These are phyloP conservation scores for Luehdorfia chinensis DNA, from an alignment of 1,140 invertebrate species.

Conservation along the genomic window DNA sequence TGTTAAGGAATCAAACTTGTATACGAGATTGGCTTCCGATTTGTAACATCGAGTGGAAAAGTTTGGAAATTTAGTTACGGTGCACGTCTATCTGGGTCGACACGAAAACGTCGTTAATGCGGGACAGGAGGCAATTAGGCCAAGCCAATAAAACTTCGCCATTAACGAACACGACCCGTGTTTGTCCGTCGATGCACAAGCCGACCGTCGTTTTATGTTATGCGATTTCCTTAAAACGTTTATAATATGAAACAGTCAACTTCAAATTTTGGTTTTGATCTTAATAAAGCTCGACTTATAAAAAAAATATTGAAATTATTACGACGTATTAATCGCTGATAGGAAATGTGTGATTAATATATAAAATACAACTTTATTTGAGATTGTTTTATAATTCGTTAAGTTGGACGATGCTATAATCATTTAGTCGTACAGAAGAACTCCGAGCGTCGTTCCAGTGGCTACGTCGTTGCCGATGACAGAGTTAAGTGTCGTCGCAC, in stretches of 20 bases:
- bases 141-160: constrained; percentile 61
- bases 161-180: constrained; percentile 47
- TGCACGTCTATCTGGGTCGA: constrained; percentile 46
- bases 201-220: constrained; percentile 12
- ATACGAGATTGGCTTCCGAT: constrained; percentile 2
- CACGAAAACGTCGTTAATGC: constrained; percentile 50
- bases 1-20: no score
- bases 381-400: no score
- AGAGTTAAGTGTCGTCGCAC: constrained; percentile 55
- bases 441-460: background rate
- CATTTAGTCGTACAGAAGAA: background rate
- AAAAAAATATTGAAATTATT: no score
- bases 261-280: no score
- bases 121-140: constrained; percentile 58
- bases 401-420: background rate
- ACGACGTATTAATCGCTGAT: no score
- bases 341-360: no score
- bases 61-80: constrained; percentile 18
- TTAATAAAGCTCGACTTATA: no score
- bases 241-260: no score
- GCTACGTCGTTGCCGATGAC: constrained; percentile 26
- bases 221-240: no score
- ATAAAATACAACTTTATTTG: no score
- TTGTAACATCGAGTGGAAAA: constrained; percentile 1
- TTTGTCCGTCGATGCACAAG: constrained; percentile 41